These are phyloP conservation scores for Poecilobothrus nobilitatus DNA, from an alignment of 2,888 invertebrate genomes.

Conservation along the genomic window DNA sequence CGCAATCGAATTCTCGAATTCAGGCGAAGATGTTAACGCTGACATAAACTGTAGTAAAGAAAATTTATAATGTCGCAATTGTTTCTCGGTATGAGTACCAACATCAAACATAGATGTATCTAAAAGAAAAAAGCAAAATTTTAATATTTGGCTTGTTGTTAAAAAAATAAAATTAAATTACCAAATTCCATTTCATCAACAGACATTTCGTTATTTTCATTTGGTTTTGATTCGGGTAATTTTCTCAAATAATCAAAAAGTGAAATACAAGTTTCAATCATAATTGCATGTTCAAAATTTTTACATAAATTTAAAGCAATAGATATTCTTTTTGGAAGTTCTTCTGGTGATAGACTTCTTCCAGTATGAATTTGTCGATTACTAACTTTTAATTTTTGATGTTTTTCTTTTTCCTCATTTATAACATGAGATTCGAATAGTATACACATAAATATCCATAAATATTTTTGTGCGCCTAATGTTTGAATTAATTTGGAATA, in stretches of 20 bases:
- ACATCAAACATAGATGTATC: slow-evolving; percentile 51
- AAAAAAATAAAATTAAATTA: background rate
- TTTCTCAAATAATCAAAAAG: slow-evolving; percentile 57
- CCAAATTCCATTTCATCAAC: slow-evolving; percentile 28
- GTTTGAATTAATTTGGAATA: slow-evolving; percentile 72
- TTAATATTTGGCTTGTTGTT: background rate
- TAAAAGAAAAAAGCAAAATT: background rate
- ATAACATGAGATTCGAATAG: slow-evolving; percentile 63
- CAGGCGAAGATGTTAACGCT: slow-evolving; percentile 56
- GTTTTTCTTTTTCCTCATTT: slow-evolving; percentile 48
- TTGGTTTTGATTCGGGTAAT: slow-evolving; percentile 54
- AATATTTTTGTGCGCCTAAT: slow-evolving; percentile 54
- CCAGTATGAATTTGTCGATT: background rate
- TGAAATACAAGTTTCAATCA: slow-evolving; percentile 57
- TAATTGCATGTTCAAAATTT: slow-evolving; percentile 56
- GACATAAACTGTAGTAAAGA: slow-evolving; percentile 65
- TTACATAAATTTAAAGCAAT: slow-evolving; percentile 59
- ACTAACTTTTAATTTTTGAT: slow-evolving; percentile 21
- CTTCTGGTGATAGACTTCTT: slow-evolving; percentile 30
- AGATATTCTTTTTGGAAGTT: slow-evolving; percentile 52
- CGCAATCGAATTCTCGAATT: slow-evolving; percentile 60
- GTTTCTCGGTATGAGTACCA: slow-evolving; percentile 57
- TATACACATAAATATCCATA: slow-evolving; percentile 64
- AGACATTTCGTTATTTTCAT: slow-evolving; percentile 41
- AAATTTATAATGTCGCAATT: slow-evolving; percentile 78